Evolutionary conservation across 2,113 vertebrate species (phyloP), one percentile per base, ranked within the genome.

Genomic region (Podarcis muralis): DNA sequence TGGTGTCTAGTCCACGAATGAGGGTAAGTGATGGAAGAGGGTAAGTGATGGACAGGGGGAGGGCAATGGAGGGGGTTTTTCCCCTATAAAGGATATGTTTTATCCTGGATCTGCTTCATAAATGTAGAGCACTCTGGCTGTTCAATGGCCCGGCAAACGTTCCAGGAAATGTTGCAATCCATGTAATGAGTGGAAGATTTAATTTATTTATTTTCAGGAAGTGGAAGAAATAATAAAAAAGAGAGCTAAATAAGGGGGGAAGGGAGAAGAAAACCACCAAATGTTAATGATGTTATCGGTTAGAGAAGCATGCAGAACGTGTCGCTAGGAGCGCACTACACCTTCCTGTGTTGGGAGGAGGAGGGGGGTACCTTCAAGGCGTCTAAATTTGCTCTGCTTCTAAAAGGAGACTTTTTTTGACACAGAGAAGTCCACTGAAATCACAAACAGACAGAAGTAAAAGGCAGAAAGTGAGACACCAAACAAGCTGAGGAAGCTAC

Each of bases 381-480:
- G 98, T 97, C 98, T 98, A 99, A 98, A 96, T 95, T 97, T 81
- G 94, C 96, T 97, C 97, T 97, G 98, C 97, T 97, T 97, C 96
- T 98, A 98, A 98, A 98, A 97, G 97, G 95, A 97, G 98, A 97
- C 91, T 97, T 97, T 93, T 97, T 94, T 97, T 97, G 97, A 97
- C 97, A 98, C 94, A 98, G 97, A 98, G 97, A 96, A 96, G 96
- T 97, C 97, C 98, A 99, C 98, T 99, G 99, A 96, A 99, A 99
- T 98, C 97, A 98, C 98, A 99, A 97, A 99, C 96, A 99, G 97
- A 98, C 97, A 97, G 96, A 96, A 96, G 90, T 94, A 94, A 83
- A 88, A 96, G 91, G 96, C 94, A 93, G 87, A 88, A 69, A 93
- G 92, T 96, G 92, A 96, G 96, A 94, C 79, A 96, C 91, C n/a